Conservation (phyloP, 2,113 vertebrate genomes). For the Chionodraco myersi region DNA sequence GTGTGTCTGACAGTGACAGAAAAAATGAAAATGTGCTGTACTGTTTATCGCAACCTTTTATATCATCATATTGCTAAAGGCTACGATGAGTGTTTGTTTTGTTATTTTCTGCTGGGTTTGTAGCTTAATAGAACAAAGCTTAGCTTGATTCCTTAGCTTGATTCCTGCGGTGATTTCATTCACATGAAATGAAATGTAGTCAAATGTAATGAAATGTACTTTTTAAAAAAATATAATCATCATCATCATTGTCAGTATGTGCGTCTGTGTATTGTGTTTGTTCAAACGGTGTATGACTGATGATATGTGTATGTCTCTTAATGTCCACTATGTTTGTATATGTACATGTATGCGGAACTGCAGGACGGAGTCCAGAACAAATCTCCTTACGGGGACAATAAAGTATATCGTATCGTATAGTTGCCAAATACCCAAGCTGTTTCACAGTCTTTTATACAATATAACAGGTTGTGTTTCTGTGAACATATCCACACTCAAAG, state of each 20-base stretch:
- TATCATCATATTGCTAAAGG: slow-evolving; percentile 44
- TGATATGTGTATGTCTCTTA: too few relatives aligned
- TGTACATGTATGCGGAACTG: too few relatives aligned
- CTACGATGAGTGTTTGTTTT: slow-evolving; percentile 14
- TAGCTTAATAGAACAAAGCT: slow-evolving; percentile 42
- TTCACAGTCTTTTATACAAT: slow-evolving; percentile 8
- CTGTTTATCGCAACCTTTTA: slow-evolving; percentile 34
- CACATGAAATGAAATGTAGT: too few relatives aligned
- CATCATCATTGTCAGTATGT: too few relatives aligned
- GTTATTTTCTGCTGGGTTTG: slow-evolving; percentile 22
- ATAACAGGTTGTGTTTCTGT: background rate
- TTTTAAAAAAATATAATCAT: too few relatives aligned
- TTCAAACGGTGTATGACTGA: too few relatives aligned
- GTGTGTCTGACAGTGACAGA: slow-evolving; percentile 33
- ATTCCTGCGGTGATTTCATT: slow-evolving; percentile 31
- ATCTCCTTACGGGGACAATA: too few relatives aligned
- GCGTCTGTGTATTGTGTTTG: too few relatives aligned
- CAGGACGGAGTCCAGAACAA: too few relatives aligned
- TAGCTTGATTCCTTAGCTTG: background rate
- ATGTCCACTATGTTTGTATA: too few relatives aligned
- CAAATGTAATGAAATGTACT: too few relatives aligned
- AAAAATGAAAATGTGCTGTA: slow-evolving; percentile 36
- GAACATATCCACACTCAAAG: background rate
- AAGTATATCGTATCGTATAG: background rate
- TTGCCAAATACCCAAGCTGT: slow-evolving; percentile 14